Evolutionary conservation across 2,797 vertebrate species (phyloP).

Genomic region (Aselliscus stoliczkanus): DNA sequence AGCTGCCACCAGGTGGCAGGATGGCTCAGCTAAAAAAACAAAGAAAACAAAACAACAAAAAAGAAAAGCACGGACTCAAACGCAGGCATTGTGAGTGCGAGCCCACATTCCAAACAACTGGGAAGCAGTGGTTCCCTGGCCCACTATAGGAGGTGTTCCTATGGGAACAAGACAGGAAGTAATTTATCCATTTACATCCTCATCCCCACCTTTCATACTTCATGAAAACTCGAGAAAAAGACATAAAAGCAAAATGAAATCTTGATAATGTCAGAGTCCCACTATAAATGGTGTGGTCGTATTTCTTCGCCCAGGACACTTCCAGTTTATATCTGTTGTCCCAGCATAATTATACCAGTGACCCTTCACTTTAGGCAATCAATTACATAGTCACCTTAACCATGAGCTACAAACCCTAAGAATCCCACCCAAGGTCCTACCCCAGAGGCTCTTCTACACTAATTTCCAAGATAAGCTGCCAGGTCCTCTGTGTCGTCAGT

Average conservation of each 20-base stretch:
- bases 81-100: neutral
- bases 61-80: neutral
- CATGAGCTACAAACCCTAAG: neutral
- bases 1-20: no score
- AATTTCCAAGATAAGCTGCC: neutral
- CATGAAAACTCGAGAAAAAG: neutral
- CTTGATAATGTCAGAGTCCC: neutral
- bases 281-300: neutral
- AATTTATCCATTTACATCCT: neutral
- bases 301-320: neutral
- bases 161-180: neutral
- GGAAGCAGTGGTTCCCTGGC: neutral
- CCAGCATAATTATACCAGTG: neutral
- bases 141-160: neutral
- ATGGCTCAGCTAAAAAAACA: no score
- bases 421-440: neutral
- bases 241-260: neutral
- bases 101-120: neutral
- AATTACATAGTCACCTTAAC: neutral
- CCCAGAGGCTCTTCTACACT: neutral
- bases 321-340: neutral
- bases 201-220: neutral
- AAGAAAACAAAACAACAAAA: no score
- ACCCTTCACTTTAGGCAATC: neutral
- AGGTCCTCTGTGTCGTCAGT: accelerated